Percentiles rank a stretch among this genome's conserved stretches.
Conservation (phyloP, 2,797 vertebrate species). For the Carapus acus region DNA sequence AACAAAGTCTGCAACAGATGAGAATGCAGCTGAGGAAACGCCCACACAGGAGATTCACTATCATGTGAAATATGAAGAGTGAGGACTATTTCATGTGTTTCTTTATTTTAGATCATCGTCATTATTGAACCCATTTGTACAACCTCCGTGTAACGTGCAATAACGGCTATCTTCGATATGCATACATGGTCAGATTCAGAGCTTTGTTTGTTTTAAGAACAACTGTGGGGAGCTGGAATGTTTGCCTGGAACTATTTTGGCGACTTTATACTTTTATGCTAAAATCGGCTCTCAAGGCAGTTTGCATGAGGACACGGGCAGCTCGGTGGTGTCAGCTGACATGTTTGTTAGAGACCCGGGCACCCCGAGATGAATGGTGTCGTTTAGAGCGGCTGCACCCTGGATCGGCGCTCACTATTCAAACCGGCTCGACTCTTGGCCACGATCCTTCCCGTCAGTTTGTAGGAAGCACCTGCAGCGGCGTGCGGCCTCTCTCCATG, state of each 20-base stretch:
- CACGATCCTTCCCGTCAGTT: neutral
- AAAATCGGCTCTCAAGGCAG: no score
- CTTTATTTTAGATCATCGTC: no score
- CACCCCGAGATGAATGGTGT: slow-evolving; percentile 13
- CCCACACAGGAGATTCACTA: slow-evolving; percentile 77
- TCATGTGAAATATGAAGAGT: slow-evolving; percentile 97
- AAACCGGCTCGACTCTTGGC: neutral
- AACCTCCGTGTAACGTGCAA: no score
- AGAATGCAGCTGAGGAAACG: slow-evolving; percentile 30
- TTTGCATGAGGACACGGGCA: no score
- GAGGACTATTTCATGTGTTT: slow-evolving; percentile 65
- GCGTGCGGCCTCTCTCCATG: slow-evolving; percentile 17
- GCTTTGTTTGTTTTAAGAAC: no score
- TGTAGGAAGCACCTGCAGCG: slow-evolving; percentile 30
- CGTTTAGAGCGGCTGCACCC: neutral
- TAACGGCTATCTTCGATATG: no score
- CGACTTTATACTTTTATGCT: no score
- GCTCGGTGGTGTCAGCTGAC: no score
- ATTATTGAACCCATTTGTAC: no score
- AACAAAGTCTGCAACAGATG: slow-evolving; percentile 41
- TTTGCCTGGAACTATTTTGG: no score
- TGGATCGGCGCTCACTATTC: slow-evolving; percentile 9
- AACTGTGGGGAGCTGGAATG: no score
- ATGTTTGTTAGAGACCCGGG: slow-evolving; percentile 14
- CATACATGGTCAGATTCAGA: no score